Percentiles rank a stretch among this genome's conserved stretches.
Evolutionary conservation across 2,888 invertebrate species (phyloP).

Genomic region (Mycalesis mineus): DNA sequence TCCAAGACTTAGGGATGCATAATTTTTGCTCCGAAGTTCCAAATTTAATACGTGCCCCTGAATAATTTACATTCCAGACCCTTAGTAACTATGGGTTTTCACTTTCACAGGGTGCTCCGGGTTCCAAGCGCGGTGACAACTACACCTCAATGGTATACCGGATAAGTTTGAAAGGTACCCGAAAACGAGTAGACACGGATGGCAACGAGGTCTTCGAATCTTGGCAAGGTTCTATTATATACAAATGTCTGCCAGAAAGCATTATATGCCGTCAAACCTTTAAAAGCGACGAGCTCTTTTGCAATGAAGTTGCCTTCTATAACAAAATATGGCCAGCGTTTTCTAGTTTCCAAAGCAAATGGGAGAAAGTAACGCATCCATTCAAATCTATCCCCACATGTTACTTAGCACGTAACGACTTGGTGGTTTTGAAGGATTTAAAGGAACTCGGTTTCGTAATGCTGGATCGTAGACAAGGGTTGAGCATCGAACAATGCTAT

Average conservation of each 20-base stretch:
- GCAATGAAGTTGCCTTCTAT: conserved; percentile 85
- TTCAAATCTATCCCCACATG: conserved; percentile 80
- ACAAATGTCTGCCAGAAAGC: conserved; percentile 84
- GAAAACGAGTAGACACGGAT: conserved; percentile 46
- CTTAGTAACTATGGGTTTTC: neutral
- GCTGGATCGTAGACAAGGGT: conserved; percentile 80
- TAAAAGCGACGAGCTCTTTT: conserved; percentile 83
- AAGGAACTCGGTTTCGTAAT: conserved; percentile 79
- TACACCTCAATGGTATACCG: conserved; percentile 86
- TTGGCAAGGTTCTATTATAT: conserved; percentile 83
- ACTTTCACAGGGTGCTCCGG: conserved; percentile 77
- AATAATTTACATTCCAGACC: no score
- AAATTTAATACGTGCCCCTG: no score
- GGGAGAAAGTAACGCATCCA: conserved; percentile 56
- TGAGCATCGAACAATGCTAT: conserved; percentile 79
- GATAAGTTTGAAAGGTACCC: conserved; percentile 76
- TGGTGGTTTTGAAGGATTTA: conserved; percentile 80
- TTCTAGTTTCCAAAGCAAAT: conserved; percentile 73
- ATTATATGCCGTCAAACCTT: conserved; percentile 81
- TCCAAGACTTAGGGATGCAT: no score
- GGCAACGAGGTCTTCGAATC: conserved; percentile 58
- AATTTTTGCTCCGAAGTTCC: no score
- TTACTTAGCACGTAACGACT: conserved; percentile 77
- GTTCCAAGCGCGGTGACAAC: conserved; percentile 86
- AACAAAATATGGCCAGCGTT: conserved; percentile 84